Evolutionary conservation across 2,113 vertebrate genomes (phyloP), one percentile per base, ranked within the genome.

Genomic region (Rhodinocichla rosea): DNA sequence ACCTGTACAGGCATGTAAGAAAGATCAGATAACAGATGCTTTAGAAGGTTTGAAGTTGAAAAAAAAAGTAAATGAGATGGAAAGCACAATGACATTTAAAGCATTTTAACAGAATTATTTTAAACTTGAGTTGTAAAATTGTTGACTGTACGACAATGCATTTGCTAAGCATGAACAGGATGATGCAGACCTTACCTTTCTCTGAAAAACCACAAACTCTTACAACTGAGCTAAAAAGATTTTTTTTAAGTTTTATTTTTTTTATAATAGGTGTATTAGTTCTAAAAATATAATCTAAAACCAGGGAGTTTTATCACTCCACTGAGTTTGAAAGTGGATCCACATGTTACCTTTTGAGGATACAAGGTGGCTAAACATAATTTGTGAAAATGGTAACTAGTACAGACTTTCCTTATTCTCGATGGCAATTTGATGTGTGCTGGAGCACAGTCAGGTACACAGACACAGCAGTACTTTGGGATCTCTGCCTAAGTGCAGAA

Each of bases 381-480:
- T 26, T 77, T 74, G 37, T 76, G 60, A 74, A 60, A 77, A 60
- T 23, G 33, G 15, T 19, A 39, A 62, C 24, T 30, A 44, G 42
- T 10, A 33, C 19, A 64, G n/a, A 14, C 5, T 73, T 78, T 64
- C 47, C 11, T 10, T 68, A 8, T 32, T 79, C 27, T 28, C 13
- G 35, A 1, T 7, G 20, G 42, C 35, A 60, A 71, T n/a, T 6
- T 80, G 32, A 15, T 1, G 3, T 1, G 1, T 22, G 6, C 8
- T 69, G 50, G 20, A 76, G 12, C 2, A 1, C 9, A 7, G 7
- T 52, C 68, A 64, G 55, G 18, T 24, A 13, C 39, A 39, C 15
- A 71, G 32, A 63, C 20, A 47, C 4, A 42, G 55, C n/a, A 45
- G 20, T 12, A 67, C 45, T 21, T 63, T 40, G 27, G 44, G 15